Percentiles rank a stretch among this genome's conserved stretches.
Evolutionary conservation across 2,797 vertebrate genomes (phyloP).

Genomic region (Aulostomus chinensis): DNA sequence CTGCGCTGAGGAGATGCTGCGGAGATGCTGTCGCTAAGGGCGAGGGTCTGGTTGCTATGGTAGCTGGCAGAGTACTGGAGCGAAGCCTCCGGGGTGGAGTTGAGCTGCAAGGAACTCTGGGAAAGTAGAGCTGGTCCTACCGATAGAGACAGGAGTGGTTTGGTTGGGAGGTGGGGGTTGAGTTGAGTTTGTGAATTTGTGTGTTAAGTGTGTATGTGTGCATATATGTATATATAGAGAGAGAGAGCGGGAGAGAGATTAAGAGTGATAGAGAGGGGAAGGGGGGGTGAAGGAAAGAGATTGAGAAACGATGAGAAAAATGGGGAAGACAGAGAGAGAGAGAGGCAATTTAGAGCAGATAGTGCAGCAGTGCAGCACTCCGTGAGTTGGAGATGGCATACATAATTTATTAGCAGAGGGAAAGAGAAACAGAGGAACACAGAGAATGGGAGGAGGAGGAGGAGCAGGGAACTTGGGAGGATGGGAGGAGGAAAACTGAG

Average conservation of each 20-base stretch:
- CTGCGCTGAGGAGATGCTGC: conserved; percentile 85
- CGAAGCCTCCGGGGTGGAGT: conserved; percentile 96
- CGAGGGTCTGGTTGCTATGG: conserved; percentile 98
- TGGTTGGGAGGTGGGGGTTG: conserved; percentile 44
- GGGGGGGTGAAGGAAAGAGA: conserved; percentile 50
- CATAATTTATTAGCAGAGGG: conserved; percentile 85
- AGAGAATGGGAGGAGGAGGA: conserved; percentile 62
- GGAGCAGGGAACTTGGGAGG: conserved; percentile 47
- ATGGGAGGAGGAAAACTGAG: conserved; percentile 43
- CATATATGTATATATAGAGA: conserved; percentile 36
- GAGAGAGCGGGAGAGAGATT: conserved; percentile 65
- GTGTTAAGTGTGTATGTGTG: no score
- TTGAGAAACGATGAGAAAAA: conserved; percentile 66
- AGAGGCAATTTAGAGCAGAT: conserved; percentile 81
- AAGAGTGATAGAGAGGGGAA: conserved; percentile 56
- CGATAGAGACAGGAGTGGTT: conserved; percentile 58
- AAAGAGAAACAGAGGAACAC: conserved; percentile 71
- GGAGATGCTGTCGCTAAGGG: conserved; percentile 89
- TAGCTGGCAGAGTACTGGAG: conserved; percentile 99
- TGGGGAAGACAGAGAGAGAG: conserved; percentile 46
- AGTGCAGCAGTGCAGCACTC: conserved; percentile 86
- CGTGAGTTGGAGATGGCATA: conserved; percentile 81
- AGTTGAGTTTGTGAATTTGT: conserved; percentile 53
- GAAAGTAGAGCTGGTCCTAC: conserved; percentile 95
- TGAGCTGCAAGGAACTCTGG: conserved; percentile 98